Base-by-base conservation (phyloP, 1,140 invertebrate species). In the Periplaneta americana region DNA sequence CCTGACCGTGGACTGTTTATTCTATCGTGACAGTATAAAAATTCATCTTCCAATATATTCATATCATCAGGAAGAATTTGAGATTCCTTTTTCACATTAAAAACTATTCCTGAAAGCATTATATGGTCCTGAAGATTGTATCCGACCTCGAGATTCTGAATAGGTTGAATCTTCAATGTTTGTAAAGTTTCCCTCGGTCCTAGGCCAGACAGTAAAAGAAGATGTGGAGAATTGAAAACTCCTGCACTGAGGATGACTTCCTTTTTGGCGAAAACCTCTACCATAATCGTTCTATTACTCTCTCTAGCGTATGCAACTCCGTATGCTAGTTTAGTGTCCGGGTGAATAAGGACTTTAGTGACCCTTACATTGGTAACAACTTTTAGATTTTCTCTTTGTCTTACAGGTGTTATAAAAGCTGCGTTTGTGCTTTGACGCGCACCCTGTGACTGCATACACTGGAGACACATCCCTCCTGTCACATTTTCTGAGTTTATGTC, bases 291-390 rank as follows among this genome's bases (percentile, higher is more conserved):
- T 5, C 88, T 84, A 28, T 89, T 87, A n/a, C n/a, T n/a, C n/a
- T n/a, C n/a, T n/a, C n/a, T n/a, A 32, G 88, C 84, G 80, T 92
- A 89, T 83, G 93, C 89, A 18, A 95, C 88, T 1, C 92, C 93
- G 57, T 88, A 84, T 0, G 92, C 93, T 34, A 86, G 87, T 37
- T 90, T 90, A 4, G 87, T 87, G 82, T 84, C 33, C 33, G 82
- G 28, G 17, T 80, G 31, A 8, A 96, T 93, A 13, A 95, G 84
- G 1, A 96, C 85, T 87, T 90, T 91, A 0, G 94, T 97, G 0
- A 95, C 96, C 39, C 97, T 93, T 0, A 96, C 91, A 82, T 96
- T 92, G 89, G 96, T 96, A 0, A 96, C 93, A 2, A 98, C 92
- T 85, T 97, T 94, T 0, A 99, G 89, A 86, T 99, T 99, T 32